These are phyloP conservation scores for Clupea harengus DNA, from an alignment of 2,113 vertebrate genomes.

Conservation along the genomic window DNA sequence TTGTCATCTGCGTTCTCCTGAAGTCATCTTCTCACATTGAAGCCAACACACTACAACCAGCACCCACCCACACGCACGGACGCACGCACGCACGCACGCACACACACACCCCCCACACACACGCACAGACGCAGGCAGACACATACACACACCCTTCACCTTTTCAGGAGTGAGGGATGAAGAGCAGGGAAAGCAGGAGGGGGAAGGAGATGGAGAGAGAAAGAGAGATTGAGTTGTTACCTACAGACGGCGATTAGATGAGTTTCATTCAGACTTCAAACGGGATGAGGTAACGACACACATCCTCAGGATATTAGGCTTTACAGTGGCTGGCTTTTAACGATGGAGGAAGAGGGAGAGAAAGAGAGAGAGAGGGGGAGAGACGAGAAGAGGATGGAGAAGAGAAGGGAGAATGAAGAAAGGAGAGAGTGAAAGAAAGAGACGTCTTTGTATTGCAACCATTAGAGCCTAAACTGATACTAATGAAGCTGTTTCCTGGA, in stretches of 20 bases:
- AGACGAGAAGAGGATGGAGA: slow-evolving; percentile 46
- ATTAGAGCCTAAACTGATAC: slow-evolving; percentile 74
- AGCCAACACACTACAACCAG: no score
- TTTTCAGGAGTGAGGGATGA: no score
- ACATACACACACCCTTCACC: no score
- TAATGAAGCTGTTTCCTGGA: slow-evolving; percentile 76
- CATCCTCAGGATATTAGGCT: slow-evolving; percentile 70
- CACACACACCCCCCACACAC: no score
- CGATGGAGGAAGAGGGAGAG: slow-evolving; percentile 49
- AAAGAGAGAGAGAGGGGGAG: slow-evolving; percentile 63
- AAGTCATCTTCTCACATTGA: no score
- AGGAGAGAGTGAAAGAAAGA: slow-evolving; percentile 55
- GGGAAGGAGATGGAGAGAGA: neutral
- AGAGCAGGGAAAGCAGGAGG: no score
- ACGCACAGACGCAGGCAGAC: no score
- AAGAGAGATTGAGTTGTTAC: slow-evolving; percentile 55
- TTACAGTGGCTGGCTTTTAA: slow-evolving; percentile 59
- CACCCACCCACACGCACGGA: no score
- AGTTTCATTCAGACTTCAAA: slow-evolving; percentile 67
- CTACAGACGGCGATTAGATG: slow-evolving; percentile 66
- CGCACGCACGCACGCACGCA: no score
- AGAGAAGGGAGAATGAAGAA: slow-evolving; percentile 43
- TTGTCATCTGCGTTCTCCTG: no score
- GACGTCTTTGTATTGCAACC: slow-evolving; percentile 66
- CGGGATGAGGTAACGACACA: slow-evolving; percentile 61